Percentiles rank a stretch among this genome's conserved stretches.
Evolutionary conservation across 1,140 invertebrate genomes (phyloP).

Genomic region (Myzus persicae): DNA sequence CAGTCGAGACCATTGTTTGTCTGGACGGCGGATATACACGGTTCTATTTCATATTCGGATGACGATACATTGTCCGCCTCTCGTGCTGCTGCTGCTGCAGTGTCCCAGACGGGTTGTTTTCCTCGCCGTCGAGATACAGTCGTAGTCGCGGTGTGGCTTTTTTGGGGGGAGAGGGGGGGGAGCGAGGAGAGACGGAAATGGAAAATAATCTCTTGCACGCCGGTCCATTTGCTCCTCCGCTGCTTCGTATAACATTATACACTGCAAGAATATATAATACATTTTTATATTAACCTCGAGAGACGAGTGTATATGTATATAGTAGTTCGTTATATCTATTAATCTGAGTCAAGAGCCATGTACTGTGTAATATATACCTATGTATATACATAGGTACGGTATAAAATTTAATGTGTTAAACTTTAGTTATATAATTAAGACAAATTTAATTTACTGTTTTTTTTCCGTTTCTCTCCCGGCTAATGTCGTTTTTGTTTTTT

Average conservation of each 20-base stretch:
- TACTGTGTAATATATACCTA: neutral
- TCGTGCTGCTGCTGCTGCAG: neutral
- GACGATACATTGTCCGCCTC: conserved; percentile 41
- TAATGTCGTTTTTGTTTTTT: neutral
- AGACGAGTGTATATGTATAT: neutral
- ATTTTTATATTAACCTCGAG: conserved; percentile 18
- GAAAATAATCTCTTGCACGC: conserved; percentile 28
- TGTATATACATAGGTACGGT: too few relatives aligned
- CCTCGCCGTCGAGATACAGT: too few relatives aligned
- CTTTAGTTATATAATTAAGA: conserved; percentile 31
- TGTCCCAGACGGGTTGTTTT: conserved; percentile 31
- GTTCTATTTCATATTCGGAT: conserved; percentile 50
- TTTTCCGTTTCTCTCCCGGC: neutral
- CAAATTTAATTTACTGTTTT: conserved; percentile 15
- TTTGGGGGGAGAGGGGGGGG: neutral
- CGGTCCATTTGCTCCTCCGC: neutral
- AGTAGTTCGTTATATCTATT: neutral
- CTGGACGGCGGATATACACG: conserved; percentile 37
- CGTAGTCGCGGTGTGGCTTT: neutral
- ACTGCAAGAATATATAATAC: neutral
- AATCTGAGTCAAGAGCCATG: neutral
- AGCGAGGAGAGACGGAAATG: neutral
- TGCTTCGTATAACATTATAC: neutral
- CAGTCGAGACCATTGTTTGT: conserved; percentile 50
- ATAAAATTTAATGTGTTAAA: neutral